These are phyloP conservation scores for Trogon melanurus DNA, from an alignment of 2,113 vertebrate genomes.

Conservation along the genomic window DNA sequence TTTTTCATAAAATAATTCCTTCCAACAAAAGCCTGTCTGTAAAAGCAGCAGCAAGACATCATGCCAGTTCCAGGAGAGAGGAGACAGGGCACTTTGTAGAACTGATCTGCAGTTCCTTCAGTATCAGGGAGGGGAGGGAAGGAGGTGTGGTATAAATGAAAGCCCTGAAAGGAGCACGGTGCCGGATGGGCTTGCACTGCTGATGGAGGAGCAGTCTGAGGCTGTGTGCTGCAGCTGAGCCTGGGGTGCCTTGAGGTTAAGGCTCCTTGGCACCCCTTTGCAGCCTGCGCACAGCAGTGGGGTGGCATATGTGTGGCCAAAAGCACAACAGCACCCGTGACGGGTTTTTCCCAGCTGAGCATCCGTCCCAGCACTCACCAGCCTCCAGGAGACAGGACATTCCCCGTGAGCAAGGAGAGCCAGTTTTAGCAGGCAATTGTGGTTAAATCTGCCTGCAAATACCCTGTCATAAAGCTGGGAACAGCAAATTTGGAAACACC, in stretches of 20 bases:
- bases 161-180: fast-evolving
- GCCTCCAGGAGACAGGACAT: not conserved
- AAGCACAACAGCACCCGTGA: not conserved
- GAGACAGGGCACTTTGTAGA: no score
- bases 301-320: fast-evolving
- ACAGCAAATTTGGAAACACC: not conserved
- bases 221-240: fast-evolving
- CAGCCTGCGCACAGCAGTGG: fast-evolving
- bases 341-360: not conserved
- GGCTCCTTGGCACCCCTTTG: fast-evolving
- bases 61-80: no score
- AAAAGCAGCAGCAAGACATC: no score
- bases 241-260: fast-evolving
- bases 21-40: no score
- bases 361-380: fast-evolving
- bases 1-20: no score
- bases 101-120: not conserved
- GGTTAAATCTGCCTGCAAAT: no score
- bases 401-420: no score
- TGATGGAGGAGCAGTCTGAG: not conserved
- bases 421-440: no score
- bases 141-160: no score
- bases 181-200: not conserved
- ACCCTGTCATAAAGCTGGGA: not conserved
- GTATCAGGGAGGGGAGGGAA: fast-evolving